Percentiles rank a stretch among this genome's conserved stretches.
These are phyloP conservation scores for Lasius platythorax DNA, from an alignment of 2,888 invertebrate genomes.

Conservation along the genomic window DNA sequence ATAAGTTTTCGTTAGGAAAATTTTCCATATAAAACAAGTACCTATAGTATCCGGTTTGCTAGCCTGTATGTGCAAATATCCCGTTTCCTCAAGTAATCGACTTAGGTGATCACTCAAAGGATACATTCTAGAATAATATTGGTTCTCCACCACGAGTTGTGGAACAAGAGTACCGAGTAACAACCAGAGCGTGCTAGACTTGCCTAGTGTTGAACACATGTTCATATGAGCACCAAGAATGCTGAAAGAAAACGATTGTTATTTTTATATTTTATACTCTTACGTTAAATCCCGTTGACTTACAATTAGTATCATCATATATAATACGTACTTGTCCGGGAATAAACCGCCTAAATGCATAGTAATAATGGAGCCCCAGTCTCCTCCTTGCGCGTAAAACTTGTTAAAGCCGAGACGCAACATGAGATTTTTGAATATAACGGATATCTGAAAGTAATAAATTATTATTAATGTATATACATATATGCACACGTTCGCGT, in stretches of 20 bases:
- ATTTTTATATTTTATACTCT: background rate
- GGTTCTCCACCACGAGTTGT: conserved; percentile 87
- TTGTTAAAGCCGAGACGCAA: conserved; percentile 86
- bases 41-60: conserved; percentile 96
- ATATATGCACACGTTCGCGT: background rate
- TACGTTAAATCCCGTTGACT: background rate
- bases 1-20: background rate
- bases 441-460: conserved; percentile 80
- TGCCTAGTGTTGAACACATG: conserved; percentile 86
- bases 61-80: conserved; percentile 92
- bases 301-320: background rate
- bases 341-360: conserved; percentile 86
- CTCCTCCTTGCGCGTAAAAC: conserved; percentile 89
- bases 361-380: conserved; percentile 88
- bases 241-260: conserved; percentile 77
- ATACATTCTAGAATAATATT: conserved; percentile 87
- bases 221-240: conserved; percentile 89
- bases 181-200: conserved; percentile 80
- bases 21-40: conserved; percentile 79
- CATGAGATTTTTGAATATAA: conserved; percentile 88
- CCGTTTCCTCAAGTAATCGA: conserved; percentile 85
- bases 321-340: conserved; percentile 83
- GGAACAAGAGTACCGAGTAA: conserved; percentile 88
- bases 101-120: conserved; percentile 85
- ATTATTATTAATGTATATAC: background rate